Base-by-base conservation (phyloP, 2,888 invertebrate species). In the Aporophyla lueneburgensis region DNA sequence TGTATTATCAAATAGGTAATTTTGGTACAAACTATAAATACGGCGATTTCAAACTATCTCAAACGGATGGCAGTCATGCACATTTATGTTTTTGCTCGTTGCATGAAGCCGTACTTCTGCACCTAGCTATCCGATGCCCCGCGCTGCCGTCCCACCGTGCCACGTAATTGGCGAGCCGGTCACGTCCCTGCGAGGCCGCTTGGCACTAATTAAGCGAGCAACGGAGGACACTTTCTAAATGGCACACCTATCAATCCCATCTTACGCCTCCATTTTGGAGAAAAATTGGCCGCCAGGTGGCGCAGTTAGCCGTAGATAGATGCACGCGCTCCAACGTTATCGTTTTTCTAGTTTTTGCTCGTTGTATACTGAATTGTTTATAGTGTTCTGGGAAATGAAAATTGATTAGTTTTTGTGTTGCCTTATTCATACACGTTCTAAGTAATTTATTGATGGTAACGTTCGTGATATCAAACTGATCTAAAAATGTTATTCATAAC, bases 171-270 rank as follows among this genome's bases (percentile, higher is more conserved):
- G 81, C 76, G 79, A 46, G 49, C 87, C 74, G 81, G 83, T 85
- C 90, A 89, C 89, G 90, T 87, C 80, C 67, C 63, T 78, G 71
- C 80, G 81, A 81, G 83, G 85, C 81, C 80, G 77, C 75, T 77
- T 85, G 84, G 69, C 83, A 82, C 86, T 87, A 89, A 90, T 89
- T 87, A 86, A 89, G 84, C 85, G 80, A 78, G 81, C 84, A 85
- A 78, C 85, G 83, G 84, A 86, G 85, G 88, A 89, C 88, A 87
- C 84, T 85, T 84, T 86, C 84, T 84, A 88, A 89, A 90, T 88
- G 87, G 86, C 81, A 79, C 87, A 84, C 84, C 91, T 90, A 92
- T 92, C 92, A 88, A 91, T 88, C 86, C 89, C 83, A 88, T 88
- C 89, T 90, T 89, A 90, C 88, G 87, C 86, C 87, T 88, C 86